Conservation (phyloP, 2,797 vertebrate genomes). For the Manis javanica region DNA sequence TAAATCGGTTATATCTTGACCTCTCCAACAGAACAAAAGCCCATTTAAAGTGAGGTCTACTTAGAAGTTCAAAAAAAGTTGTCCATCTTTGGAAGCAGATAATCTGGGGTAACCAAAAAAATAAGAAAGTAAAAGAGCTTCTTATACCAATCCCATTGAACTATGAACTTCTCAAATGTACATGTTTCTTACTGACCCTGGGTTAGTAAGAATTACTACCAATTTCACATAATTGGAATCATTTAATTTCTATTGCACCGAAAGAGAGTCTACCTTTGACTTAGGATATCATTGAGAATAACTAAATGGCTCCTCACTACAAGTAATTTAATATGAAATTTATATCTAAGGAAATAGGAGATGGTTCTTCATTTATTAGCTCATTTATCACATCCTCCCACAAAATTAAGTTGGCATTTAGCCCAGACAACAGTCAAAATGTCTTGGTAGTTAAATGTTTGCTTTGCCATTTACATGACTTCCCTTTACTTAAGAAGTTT, state of each 20-base stretch:
- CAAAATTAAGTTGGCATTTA: slow-evolving; percentile 56
- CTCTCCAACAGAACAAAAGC: not conserved
- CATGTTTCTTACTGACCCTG: not conserved
- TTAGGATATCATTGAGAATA: slow-evolving; percentile 69
- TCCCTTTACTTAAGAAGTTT: slow-evolving; percentile 62
- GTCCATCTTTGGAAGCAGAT: not conserved
- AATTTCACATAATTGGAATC: slow-evolving; percentile 50
- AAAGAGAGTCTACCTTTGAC: slow-evolving; percentile 59
- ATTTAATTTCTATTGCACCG: not conserved
- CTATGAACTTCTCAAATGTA: not conserved
- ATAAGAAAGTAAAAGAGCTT: not conserved
- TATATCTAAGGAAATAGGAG: slow-evolving; percentile 68
- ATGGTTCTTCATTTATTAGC: slow-evolving; percentile 70
- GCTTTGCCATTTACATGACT: slow-evolving; percentile 64
- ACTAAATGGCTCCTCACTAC: slow-evolving; percentile 71
- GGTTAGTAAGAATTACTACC: not conserved
- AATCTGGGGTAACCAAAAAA: not conserved
- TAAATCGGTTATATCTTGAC: not conserved
- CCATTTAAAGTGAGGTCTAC: not conserved
- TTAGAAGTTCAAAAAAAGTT: not conserved
- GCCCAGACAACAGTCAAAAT: slow-evolving; percentile 80
- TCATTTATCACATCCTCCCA: slow-evolving; percentile 76
- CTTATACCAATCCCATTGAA: not conserved
- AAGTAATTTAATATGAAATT: slow-evolving; percentile 79
- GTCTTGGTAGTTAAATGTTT: slow-evolving; percentile 74